These are phyloP conservation scores for Grapholita molesta DNA, from an alignment of 1,140 invertebrate species.

Conservation along the genomic window DNA sequence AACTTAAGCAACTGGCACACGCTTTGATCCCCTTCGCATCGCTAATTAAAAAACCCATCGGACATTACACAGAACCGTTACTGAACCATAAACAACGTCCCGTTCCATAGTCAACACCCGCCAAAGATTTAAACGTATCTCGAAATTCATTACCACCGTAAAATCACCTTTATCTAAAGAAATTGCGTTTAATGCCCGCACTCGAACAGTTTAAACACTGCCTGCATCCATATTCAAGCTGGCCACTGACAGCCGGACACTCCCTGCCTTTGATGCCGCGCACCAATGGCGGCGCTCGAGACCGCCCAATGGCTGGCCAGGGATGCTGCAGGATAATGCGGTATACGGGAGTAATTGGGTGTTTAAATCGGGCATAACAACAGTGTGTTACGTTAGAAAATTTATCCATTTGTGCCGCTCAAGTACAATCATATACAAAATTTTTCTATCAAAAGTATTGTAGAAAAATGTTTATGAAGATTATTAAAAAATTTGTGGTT, in stretches of 20 bases:
- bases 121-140: background rate
- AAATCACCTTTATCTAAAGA: background rate
- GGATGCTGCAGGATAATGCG: background rate
- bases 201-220: too few relatives aligned
- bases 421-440: too few relatives aligned
- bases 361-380: background rate
- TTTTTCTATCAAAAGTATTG: too few relatives aligned
- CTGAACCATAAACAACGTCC: too few relatives aligned
- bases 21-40: too few relatives aligned
- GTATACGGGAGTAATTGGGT: background rate
- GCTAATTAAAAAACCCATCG: too few relatives aligned
- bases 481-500: too few relatives aligned
- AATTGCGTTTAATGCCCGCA: background rate
- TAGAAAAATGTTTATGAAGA: too few relatives aligned
- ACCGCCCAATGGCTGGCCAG: background rate
- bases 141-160: background rate
- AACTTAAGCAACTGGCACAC: too few relatives aligned
- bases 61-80: too few relatives aligned
- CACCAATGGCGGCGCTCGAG: background rate
- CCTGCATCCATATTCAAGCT: background rate
- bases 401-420: too few relatives aligned
- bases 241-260: background rate
- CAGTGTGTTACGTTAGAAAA: background rate
- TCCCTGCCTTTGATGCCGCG: background rate
- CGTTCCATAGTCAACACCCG: too few relatives aligned